phyloP scores from a whole-genome alignment of 2,888 invertebrate genomes.

The Chamaedrilus cognettii region DNA sequence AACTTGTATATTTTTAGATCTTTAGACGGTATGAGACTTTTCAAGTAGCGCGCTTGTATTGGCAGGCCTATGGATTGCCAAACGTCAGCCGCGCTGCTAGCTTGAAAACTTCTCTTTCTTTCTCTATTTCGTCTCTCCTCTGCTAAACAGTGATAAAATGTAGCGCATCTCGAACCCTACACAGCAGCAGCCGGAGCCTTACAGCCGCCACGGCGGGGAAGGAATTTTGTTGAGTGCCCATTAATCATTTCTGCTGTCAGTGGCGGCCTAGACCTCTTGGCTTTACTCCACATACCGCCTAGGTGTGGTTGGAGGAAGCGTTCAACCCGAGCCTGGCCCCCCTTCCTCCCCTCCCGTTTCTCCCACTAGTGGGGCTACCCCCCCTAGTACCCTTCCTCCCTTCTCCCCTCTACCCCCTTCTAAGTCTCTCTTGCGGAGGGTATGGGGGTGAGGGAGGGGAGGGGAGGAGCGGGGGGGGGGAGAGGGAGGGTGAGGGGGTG shows the following conservation, averaged over 20 bases:
- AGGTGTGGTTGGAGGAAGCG: background rate
- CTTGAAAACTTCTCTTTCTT: background rate
- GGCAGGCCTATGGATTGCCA: too few relatives aligned
- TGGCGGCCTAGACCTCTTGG: slow-evolving; percentile 4
- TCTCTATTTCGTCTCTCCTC: background rate
- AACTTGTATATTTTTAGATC: background rate
- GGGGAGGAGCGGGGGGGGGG: too few relatives aligned
- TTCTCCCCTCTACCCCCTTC: background rate
- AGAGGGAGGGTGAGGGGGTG: background rate
- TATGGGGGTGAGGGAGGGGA: background rate
- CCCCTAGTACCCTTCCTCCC: background rate
- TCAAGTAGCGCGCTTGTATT: too few relatives aligned
- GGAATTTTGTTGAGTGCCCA: slow-evolving; percentile 11
- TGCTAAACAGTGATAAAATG: background rate
- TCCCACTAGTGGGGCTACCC: background rate
- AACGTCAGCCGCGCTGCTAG: too few relatives aligned
- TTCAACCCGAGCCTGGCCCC: too few relatives aligned
- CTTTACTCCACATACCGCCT: background rate
- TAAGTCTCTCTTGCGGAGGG: background rate
- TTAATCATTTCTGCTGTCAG: slow-evolving; percentile 10
- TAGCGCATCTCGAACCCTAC: background rate
- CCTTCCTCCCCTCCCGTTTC: background rate
- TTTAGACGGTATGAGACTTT: background rate
- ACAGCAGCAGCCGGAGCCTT: background rate
- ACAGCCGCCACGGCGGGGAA: background rate